Percentiles rank a stretch among this genome's conserved stretches.
These are phyloP conservation scores for Rhineura floridana DNA, from an alignment of 2,113 vertebrate species.

Conservation along the genomic window DNA sequence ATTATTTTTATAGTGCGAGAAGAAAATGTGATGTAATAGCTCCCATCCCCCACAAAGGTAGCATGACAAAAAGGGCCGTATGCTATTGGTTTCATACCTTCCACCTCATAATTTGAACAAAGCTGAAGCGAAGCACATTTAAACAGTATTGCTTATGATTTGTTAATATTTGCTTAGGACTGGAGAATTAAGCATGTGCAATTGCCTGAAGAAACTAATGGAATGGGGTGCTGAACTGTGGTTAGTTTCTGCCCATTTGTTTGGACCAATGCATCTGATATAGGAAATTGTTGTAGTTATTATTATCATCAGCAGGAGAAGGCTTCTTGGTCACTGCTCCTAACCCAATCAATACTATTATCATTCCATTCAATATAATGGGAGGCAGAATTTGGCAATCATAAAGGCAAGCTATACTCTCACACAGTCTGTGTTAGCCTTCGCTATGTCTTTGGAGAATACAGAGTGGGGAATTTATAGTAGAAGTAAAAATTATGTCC, in stretches of 20 bases:
- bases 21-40: neutral
- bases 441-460: neutral
- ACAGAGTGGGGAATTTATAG: neutral
- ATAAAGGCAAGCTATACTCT: neutral
- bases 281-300: neutral
- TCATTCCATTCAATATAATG: neutral
- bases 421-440: neutral
- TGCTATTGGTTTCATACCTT: neutral
- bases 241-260: too few relatives aligned
- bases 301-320: neutral
- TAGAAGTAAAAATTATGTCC: slow-evolving; percentile 12
- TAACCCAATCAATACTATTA: neutral
- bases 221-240: neutral
- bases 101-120: neutral
- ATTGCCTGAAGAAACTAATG: neutral
- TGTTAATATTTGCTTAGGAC: too few relatives aligned
- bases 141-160: neutral
- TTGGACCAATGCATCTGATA: neutral
- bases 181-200: neutral
- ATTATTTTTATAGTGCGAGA: neutral
- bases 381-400: neutral
- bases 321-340: neutral
- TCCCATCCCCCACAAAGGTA: neutral
- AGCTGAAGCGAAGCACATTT: neutral
- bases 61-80: neutral